These are phyloP conservation scores for Geopemphigus sp. DNA, from an alignment of 1,140 invertebrate species.

Conservation along the genomic window DNA sequence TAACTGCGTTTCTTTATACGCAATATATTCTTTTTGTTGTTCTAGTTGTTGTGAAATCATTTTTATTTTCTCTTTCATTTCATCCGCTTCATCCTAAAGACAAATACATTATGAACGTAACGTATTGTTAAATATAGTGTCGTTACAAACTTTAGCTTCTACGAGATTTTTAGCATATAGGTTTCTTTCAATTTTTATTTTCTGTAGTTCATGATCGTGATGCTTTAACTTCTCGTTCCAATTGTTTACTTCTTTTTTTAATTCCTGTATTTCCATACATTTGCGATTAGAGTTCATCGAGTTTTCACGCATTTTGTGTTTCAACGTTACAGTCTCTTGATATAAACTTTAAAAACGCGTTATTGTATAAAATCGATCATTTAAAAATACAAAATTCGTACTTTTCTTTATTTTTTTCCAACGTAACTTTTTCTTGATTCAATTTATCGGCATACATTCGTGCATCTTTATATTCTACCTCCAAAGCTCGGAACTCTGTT, in stretches of 20 bases:
- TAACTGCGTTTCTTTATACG: slow-evolving; percentile 30
- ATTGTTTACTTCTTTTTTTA: slow-evolving; percentile 35
- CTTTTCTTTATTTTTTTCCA: slow-evolving; percentile 42
- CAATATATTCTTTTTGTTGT: slow-evolving; percentile 41
- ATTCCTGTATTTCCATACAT: slow-evolving; percentile 29
- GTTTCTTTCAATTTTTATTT: slow-evolving; percentile 23
- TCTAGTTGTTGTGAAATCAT: slow-evolving; percentile 40
- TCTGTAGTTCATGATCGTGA: slow-evolving; percentile 8
- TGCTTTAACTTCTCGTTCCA: slow-evolving; percentile 10
- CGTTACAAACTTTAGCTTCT: slow-evolving; percentile 8
- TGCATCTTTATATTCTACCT: neutral
- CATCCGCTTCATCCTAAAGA: slow-evolving; percentile 11
- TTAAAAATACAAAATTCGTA: neutral
- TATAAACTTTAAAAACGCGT: neutral
- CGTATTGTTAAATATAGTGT: neutral
- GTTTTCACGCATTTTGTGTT: neutral
- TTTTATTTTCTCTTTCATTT: slow-evolving; percentile 40
- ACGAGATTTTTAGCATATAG: neutral
- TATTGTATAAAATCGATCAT: neutral
- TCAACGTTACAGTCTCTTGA: neutral
- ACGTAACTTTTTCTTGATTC: neutral
- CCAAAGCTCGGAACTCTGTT: neutral
- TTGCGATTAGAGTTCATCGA: neutral
- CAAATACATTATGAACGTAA: neutral
- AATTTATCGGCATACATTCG: slow-evolving; percentile 12